phyloP scores from a whole-genome alignment of 2,113 vertebrate genomes.

The Opisthocomus hoazin region DNA sequence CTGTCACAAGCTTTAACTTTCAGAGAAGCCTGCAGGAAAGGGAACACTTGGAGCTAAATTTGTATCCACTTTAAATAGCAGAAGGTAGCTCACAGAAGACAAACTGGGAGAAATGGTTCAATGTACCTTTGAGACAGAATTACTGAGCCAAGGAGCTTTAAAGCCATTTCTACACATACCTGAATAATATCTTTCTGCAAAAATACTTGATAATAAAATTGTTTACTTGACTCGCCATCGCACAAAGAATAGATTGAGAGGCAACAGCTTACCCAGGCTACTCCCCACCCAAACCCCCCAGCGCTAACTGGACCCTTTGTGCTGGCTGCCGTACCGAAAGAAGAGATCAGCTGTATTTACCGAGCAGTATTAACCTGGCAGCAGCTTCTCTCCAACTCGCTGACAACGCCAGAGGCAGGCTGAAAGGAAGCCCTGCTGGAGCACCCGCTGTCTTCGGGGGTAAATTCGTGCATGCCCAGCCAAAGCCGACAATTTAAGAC shows the following conservation, averaged over 20 bases:
- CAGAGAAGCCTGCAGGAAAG: neutral
- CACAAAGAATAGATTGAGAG: neutral
- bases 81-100: neutral
- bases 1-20: neutral
- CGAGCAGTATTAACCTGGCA: neutral
- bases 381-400: neutral
- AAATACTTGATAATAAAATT: fast-evolving
- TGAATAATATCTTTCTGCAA: neutral
- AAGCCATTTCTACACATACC: neutral
- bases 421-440: neutral
- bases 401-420: neutral
- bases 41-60: neutral
- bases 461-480: neutral
- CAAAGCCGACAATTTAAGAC: neutral
- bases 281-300: neutral
- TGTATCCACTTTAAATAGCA: constrained; percentile 17
- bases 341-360: neutral
- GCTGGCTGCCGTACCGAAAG: neutral
- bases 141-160: neutral
- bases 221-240: neutral
- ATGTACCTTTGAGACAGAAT: neutral
- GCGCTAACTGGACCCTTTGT: too few species aligned
- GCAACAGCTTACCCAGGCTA: neutral
- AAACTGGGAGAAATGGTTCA: neutral
- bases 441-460: neutral